phyloP scores from a whole-genome alignment of 2,113 vertebrate species.

The Pitta sordida region DNA sequence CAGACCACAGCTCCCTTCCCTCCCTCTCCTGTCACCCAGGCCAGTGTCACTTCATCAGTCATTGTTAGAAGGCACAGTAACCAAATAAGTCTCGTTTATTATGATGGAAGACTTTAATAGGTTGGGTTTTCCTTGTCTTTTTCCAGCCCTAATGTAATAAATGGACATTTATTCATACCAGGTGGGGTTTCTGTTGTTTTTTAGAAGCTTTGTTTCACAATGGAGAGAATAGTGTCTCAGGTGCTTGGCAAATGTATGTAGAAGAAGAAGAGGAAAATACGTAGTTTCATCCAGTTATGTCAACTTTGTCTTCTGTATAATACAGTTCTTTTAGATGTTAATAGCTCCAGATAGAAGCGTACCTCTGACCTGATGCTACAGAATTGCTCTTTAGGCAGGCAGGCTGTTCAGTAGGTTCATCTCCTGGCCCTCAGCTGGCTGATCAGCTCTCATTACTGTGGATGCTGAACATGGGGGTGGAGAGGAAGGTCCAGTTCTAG shows the following conservation, averaged over 20 bases:
- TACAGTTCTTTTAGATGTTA: constrained; percentile 48
- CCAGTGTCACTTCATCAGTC: constrained; percentile 60
- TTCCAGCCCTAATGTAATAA: constrained; percentile 47
- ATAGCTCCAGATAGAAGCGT: constrained; percentile 39
- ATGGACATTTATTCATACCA: constrained; percentile 52
- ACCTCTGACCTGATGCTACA: constrained; percentile 44
- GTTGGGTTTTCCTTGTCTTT: constrained; percentile 53
- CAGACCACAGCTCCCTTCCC: constrained; percentile 31
- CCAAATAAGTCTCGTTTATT: constrained; percentile 55
- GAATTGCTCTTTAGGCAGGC: constrained; percentile 13
- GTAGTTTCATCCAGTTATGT: constrained; percentile 55
- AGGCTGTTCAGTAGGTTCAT: constrained; percentile 13
- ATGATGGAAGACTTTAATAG: constrained; percentile 52
- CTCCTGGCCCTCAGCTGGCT: constrained; percentile 23
- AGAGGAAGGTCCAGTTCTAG: constrained; percentile 33
- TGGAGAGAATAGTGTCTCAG: constrained; percentile 60
- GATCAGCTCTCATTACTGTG: constrained; percentile 26
- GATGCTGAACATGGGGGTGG: background rate
- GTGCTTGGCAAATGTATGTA: constrained; percentile 52
- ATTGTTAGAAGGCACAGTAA: constrained; percentile 57
- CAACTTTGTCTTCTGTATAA: constrained; percentile 59
- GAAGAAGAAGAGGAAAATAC: constrained; percentile 52
- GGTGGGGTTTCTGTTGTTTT: constrained; percentile 57
- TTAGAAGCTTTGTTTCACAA: constrained; percentile 44
- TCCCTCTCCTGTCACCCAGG: constrained; percentile 43